Conservation (phyloP, 2,113 vertebrate genomes). For the Pachycephala philippinensis region DNA sequence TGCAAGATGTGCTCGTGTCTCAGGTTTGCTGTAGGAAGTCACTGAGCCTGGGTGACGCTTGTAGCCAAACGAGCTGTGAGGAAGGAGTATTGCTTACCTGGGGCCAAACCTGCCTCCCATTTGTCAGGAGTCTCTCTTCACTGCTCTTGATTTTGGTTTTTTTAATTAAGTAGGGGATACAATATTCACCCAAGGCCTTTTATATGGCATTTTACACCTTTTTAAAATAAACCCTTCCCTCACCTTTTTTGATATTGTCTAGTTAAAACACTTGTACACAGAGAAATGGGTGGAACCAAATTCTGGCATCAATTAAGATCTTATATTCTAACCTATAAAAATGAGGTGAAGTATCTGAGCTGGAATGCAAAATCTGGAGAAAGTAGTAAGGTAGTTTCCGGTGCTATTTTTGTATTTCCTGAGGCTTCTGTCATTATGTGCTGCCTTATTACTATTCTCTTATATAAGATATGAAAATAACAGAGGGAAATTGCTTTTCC, state of each 20-base stretch:
- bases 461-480: slow-evolving; percentile 33
- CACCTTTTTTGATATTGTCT: neutral
- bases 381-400: slow-evolving; percentile 34
- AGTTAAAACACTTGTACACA: neutral
- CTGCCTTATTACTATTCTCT: slow-evolving; percentile 31
- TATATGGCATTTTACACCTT: neutral
- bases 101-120: neutral
- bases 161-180: neutral
- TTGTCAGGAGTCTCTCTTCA: neutral
- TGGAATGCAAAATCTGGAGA: slow-evolving; percentile 48
- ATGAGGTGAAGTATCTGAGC: slow-evolving; percentile 28
- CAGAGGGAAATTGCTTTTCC: slow-evolving; percentile 53
- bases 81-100: neutral
- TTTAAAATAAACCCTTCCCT: neutral
- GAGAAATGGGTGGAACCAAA: neutral
- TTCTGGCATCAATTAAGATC: neutral
- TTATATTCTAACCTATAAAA: slow-evolving; percentile 7
- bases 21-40: neutral
- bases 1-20: neutral
- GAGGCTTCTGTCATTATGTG: neutral
- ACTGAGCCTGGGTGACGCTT: neutral
- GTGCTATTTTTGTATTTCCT: slow-evolving; percentile 35
- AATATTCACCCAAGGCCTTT: neutral
- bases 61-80: neutral
- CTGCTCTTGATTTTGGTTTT: neutral